Percentiles rank a stretch among this genome's conserved stretches.
These are phyloP conservation scores for Carassius gibelio DNA, from an alignment of 2,113 vertebrate genomes.

Conservation along the genomic window DNA sequence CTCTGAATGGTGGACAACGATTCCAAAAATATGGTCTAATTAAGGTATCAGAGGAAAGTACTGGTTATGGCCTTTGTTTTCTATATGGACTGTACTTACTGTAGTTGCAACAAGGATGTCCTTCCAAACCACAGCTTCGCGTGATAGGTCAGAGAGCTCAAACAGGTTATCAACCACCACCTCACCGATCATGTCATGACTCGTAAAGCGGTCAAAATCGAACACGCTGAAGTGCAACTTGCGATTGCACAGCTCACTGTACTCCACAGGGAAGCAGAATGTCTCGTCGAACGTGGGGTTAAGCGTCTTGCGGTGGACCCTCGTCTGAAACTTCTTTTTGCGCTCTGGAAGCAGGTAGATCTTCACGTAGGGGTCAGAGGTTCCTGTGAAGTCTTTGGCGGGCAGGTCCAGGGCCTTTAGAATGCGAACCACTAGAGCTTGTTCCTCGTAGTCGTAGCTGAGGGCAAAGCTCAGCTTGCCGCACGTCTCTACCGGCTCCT, in stretches of 20 bases:
- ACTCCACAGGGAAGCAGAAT: conserved; percentile 91
- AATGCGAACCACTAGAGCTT: conserved; percentile 89
- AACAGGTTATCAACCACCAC: conserved; percentile 98
- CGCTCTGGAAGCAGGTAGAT: conserved; percentile 96
- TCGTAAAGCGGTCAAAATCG: conserved; percentile 98
- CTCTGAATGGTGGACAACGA: too few species aligned
- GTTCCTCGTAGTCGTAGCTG: conserved; percentile 91
- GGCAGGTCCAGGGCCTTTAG: conserved; percentile 94
- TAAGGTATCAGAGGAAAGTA: not conserved
- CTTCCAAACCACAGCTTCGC: conserved; percentile 95
- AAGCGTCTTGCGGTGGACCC: conserved; percentile 95
- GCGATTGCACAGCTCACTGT: conserved; percentile 90
- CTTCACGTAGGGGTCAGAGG: conserved; percentile 96
- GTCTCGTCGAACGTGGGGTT: conserved; percentile 93
- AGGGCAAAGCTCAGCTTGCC: conserved; percentile 94
- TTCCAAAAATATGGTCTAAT: not conserved
- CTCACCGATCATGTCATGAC: conserved; percentile 98
- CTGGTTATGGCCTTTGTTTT: not conserved
- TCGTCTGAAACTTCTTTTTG: conserved; percentile 97
- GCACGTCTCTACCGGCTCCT: conserved; percentile 86
- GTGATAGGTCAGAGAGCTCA: conserved; percentile 94
- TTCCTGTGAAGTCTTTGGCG: conserved; percentile 94
- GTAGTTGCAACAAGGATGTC: conserved; percentile 93
- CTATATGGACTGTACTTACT: conserved; percentile 78
- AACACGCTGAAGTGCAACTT: conserved; percentile 97